A percentile compares a stretch with the other conserved stretches of the same genome.
Conservation (phyloP, 2,113 vertebrate species). For the Pongo abelii region DNA sequence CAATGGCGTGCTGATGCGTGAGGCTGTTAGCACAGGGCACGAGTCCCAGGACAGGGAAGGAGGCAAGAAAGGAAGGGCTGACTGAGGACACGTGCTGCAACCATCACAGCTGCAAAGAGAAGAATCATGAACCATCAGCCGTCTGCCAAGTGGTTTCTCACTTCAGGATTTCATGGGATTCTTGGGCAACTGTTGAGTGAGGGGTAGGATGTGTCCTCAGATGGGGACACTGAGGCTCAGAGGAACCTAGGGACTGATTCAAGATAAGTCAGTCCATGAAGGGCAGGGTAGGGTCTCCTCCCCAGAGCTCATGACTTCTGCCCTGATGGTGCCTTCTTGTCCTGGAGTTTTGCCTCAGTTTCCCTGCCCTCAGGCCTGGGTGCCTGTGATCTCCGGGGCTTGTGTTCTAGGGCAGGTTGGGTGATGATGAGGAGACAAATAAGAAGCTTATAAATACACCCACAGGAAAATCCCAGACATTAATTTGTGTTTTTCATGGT, state of each 20-base stretch:
- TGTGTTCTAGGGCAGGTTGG: not conserved
- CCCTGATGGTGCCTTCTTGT: not conserved
- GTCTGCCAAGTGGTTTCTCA: not conserved
- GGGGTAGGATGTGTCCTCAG: not conserved
- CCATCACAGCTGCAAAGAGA: not conserved
- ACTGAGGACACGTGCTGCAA: fast-evolving
- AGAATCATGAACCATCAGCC: fast-evolving
- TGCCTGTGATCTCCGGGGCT: not conserved
- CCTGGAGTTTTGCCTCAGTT: not conserved
- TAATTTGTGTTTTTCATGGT: not conserved
- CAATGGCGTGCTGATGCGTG: not conserved
- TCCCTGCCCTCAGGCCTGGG: not conserved
- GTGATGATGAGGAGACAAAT: not conserved
- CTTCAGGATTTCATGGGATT: not conserved
- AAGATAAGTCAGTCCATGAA: fast-evolving
- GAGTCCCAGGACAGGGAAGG: not conserved
- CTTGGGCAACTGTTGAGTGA: fast-evolving
- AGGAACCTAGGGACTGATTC: too few species aligned
- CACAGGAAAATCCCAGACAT: not conserved
- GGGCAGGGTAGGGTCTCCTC: not conserved
- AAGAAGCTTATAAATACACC: not conserved
- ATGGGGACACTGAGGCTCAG: not conserved
- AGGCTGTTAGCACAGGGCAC: fast-evolving
- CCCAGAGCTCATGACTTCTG: not conserved
- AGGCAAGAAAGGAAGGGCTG: not conserved